Percentiles rank a stretch among this genome's conserved stretches.
These are phyloP conservation scores for Cephus rjabovi DNA, from an alignment of 2,888 invertebrate genomes.

Conservation along the genomic window DNA sequence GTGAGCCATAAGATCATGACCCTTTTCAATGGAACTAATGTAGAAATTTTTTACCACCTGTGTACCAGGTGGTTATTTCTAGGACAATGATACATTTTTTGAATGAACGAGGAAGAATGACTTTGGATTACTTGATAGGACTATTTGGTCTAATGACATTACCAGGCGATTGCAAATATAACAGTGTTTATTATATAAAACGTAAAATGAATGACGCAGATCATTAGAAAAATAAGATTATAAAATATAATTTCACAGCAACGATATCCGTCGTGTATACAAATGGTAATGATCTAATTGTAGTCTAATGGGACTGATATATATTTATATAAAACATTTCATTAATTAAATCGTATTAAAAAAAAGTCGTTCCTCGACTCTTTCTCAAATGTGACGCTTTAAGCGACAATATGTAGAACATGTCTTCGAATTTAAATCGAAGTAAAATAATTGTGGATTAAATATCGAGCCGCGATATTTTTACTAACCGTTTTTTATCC, in stretches of 20 bases:
- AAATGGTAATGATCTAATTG: background rate
- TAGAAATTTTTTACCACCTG: background rate
- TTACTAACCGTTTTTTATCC: background rate
- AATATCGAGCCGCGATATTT: background rate
- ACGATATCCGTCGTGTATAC: conserved; percentile 12
- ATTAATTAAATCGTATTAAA: background rate
- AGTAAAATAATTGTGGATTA: background rate
- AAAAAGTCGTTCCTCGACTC: background rate
- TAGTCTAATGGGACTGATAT: background rate
- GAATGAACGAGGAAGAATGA: background rate
- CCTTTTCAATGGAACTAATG: background rate
- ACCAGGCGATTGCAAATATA: conserved; percentile 35
- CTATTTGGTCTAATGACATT: background rate
- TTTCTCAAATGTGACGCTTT: background rate
- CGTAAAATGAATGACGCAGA: conserved; percentile 41
- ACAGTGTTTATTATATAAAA: conserved; percentile 51
- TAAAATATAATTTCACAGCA: conserved; percentile 44
- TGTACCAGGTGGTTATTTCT: background rate
- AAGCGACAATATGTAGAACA: background rate
- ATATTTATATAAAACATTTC: conserved; percentile 1
- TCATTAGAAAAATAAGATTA: conserved; percentile 56
- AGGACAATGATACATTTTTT: background rate
- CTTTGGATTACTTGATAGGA: background rate
- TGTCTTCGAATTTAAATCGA: background rate
- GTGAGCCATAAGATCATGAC: background rate